Base-by-base conservation (phyloP, 1,140 invertebrate genomes). In the Wiebesia pumilae region DNA sequence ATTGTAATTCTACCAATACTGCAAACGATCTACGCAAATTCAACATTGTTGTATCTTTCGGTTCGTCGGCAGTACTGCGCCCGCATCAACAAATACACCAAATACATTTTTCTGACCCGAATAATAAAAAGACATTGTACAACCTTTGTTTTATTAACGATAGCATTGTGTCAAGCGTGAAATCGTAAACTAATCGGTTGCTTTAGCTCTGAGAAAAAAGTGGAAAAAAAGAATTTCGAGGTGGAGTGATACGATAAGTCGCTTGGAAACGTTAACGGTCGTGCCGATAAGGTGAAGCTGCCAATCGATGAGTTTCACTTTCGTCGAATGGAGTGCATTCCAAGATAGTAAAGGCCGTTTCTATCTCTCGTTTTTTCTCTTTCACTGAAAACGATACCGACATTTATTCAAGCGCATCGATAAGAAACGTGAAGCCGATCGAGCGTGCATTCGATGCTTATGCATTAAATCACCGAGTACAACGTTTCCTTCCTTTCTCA, bases 311-410 rank as follows among this genome's bases (percentile, higher is more conserved):
- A 81, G 79, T 81, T 81, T 81, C 58, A 81, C 79, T 81, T 80
- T 79, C 43, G 33, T n/a, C 54, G 12, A 6, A 62, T 67, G 43
- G 82, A 73, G 47, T 62, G 54, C 79, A 86, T 81, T 86, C 85
- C 69, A 30, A 62, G 85, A 86, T 86, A 86, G 78, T 69, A 75
- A 75, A 77, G 1, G 33, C 73, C 65, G 81, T 80, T 88, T 85
- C 85, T 71, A 54, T 35, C 47, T 77, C 79, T 83, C 43, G 65
- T 67, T 58, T 81, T 47, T 75, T 38, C 16, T 35, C 73, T 85
- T 88, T 87, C 85, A 88, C 88, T 73, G 81, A 86, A 79, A 81
- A 38, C 43, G 54, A 84, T 82, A 84, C 40, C 73, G 27, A 9
- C 33, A 47, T 69, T 78, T 77, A 77, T 77, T 67, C 58, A 75